Percentiles rank a stretch among this genome's conserved stretches.
These are phyloP conservation scores for Pyrochroa serraticornis DNA, from an alignment of 2,888 invertebrate genomes.

Conservation along the genomic window DNA sequence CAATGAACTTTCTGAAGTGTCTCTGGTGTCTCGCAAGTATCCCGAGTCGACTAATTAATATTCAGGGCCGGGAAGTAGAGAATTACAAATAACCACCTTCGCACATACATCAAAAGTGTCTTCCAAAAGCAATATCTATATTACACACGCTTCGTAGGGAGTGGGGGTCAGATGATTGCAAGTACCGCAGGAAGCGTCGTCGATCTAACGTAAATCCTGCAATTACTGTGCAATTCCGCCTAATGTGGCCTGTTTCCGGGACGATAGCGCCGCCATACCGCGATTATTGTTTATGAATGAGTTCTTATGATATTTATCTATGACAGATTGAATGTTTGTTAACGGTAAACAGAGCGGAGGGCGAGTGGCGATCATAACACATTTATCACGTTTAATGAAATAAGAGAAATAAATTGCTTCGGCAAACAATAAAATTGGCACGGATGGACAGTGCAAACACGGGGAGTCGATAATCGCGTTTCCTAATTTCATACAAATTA, in stretches of 20 bases:
- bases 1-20: too few species aligned
- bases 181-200: constrained; percentile 9
- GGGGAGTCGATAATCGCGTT: constrained; percentile 18
- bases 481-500: constrained; percentile 25
- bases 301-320: constrained; percentile 21
- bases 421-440: constrained; percentile 26
- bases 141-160: constrained; percentile 11
- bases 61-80: constrained; percentile 16
- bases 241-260: background rate
- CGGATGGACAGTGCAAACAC: constrained; percentile 8
- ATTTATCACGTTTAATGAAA: constrained; percentile 31
- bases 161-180: constrained; percentile 13
- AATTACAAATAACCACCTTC: constrained; percentile 16
- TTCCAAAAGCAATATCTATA: constrained; percentile 12
- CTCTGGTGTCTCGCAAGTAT: too few species aligned
- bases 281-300: constrained; percentile 1
- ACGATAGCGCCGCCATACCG: background rate
- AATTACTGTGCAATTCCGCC: constrained; percentile 1
- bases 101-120: constrained; percentile 24
- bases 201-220: background rate
- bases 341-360: constrained; percentile 20
- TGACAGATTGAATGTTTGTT: constrained; percentile 19
- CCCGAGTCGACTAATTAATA: constrained; percentile 15
- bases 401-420: constrained; percentile 29
- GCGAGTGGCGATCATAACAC: constrained; percentile 24